Evolutionary conservation across 2,888 invertebrate genomes (phyloP).

Genomic region (Eilema caniola): DNA sequence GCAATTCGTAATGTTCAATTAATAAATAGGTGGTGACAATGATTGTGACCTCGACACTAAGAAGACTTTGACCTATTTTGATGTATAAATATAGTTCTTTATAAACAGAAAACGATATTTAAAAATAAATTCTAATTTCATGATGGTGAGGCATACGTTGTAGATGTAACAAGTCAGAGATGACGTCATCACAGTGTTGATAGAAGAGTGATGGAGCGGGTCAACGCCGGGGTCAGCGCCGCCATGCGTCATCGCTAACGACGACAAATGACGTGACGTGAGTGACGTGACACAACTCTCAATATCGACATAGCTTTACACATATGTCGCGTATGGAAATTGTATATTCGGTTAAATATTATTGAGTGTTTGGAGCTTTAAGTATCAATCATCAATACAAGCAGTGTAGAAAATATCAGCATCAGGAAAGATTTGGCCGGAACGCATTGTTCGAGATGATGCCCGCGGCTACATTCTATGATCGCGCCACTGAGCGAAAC

Average conservation of each 20-base stretch:
- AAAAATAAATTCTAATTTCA: slow-evolving; percentile 15
- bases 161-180: slow-evolving; percentile 12
- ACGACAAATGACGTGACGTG: slow-evolving; percentile 82
- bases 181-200: slow-evolving; percentile 59
- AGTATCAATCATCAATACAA: neutral
- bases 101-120: neutral
- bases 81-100: neutral
- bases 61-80: neutral
- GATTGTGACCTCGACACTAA: slow-evolving; percentile 14
- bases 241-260: slow-evolving; percentile 85
- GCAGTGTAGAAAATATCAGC: too few species aligned
- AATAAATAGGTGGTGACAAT: neutral
- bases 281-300: slow-evolving; percentile 64
- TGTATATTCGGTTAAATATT: neutral
- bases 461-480: too few species aligned
- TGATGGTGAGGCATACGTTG: slow-evolving; percentile 20
- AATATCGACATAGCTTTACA: slow-evolving; percentile 47
- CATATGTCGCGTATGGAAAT: slow-evolving; percentile 7
- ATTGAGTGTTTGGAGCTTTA: neutral
- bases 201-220: slow-evolving; percentile 82
- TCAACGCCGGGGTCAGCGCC: slow-evolving; percentile 77
- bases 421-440: too few species aligned
- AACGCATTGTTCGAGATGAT: too few species aligned
- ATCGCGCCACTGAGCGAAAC: too few species aligned
- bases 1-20: slow-evolving; percentile 1